Percentiles rank a stretch among this genome's conserved stretches.
These are phyloP conservation scores for Columba livia DNA, from an alignment of 2,113 vertebrate genomes.

Conservation along the genomic window DNA sequence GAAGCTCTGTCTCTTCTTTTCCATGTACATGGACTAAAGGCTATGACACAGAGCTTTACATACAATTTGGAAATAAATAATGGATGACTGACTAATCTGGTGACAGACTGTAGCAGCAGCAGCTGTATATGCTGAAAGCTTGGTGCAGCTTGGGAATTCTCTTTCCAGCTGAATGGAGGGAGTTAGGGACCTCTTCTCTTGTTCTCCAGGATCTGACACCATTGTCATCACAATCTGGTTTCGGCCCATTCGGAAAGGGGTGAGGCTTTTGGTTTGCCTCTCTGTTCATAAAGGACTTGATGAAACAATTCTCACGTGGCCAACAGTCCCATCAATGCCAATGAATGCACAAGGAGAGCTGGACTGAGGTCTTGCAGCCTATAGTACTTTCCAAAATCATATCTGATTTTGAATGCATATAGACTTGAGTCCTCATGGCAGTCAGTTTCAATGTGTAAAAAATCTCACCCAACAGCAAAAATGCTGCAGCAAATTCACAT, in stretches of 20 bases:
- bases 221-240: neutral
- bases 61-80: constrained; percentile 60
- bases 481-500: neutral
- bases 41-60: neutral
- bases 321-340: neutral
- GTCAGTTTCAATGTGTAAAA: neutral
- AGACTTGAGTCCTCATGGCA: rapidly evolving
- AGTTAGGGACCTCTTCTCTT: neutral
- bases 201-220: neutral
- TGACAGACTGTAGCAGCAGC: constrained; percentile 42
- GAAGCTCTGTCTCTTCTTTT: constrained; percentile 4
- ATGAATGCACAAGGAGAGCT: neutral
- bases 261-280: neutral
- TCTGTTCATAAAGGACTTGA: neutral
- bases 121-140: constrained; percentile 15
- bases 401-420: neutral
- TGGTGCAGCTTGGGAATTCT: constrained; percentile 3
- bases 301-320: neutral
- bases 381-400: neutral
- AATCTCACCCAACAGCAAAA: neutral
- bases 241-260: neutral
- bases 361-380: neutral
- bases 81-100: constrained; percentile 44
- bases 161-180: neutral
- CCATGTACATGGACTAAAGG: neutral